Evolutionary conservation across 2,888 invertebrate species (phyloP).

Genomic region (Drosophila meridiana): DNA sequence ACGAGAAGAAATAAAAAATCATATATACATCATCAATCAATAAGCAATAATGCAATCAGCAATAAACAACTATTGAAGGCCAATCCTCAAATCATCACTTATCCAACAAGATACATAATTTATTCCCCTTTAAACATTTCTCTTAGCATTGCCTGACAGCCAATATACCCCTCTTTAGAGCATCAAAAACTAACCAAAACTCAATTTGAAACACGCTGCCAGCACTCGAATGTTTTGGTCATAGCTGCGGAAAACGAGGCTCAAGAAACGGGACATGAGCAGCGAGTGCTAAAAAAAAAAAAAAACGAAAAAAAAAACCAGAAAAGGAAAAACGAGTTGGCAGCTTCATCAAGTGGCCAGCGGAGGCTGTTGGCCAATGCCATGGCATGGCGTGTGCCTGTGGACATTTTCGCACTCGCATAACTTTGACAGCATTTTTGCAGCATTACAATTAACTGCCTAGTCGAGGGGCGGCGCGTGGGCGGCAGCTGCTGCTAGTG

Average conservation of each 20-base stretch:
- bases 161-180: neutral
- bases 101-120: neutral
- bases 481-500: constrained; percentile 9
- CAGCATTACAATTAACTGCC: constrained; percentile 78
- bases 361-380: constrained; percentile 7
- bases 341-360: constrained; percentile 42
- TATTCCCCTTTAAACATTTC: neutral
- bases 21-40: too few species aligned
- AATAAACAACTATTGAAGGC: too few species aligned
- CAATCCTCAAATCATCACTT: neutral
- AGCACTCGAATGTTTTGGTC: constrained; percentile 47
- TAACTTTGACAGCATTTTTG: constrained; percentile 79
- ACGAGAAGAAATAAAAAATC: too few species aligned
- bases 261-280: constrained; percentile 5
- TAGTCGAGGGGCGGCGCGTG: constrained; percentile 15
- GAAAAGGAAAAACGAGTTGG: constrained; percentile 3
- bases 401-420: constrained; percentile 79
- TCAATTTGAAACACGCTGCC: constrained; percentile 38
- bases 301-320: neutral
- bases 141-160: neutral
- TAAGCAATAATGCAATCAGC: too few species aligned
- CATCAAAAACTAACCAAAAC: neutral
- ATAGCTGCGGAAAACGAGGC: constrained; percentile 18
- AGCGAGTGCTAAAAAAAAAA: constrained; percentile 1
- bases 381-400: constrained; percentile 37